Conservation (phyloP, 1,140 invertebrate species). For the Diorhabda elongata region DNA sequence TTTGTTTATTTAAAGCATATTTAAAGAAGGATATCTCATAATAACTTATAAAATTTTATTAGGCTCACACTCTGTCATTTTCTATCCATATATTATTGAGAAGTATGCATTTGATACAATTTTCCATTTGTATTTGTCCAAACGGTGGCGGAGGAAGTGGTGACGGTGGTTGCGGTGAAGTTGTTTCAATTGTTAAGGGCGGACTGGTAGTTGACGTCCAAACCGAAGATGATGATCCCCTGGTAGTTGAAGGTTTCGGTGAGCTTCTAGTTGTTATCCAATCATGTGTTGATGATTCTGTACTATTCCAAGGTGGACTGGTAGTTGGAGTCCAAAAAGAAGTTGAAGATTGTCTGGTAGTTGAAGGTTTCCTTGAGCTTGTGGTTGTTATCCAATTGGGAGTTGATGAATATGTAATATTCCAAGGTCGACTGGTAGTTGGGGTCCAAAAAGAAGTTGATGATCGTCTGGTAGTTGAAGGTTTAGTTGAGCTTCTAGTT, state of each 20-base stretch:
- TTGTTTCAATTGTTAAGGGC: neutral
- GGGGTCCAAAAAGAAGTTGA: neutral
- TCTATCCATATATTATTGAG: too few relatives aligned
- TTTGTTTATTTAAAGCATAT: too few relatives aligned
- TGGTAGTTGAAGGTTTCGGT: neutral
- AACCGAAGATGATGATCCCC: neutral
- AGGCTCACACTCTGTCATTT: too few relatives aligned
- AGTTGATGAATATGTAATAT: neutral
- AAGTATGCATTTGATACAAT: too few relatives aligned
- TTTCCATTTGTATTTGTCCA: too few relatives aligned
- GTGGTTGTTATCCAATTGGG: too few relatives aligned
- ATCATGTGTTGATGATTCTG: neutral
- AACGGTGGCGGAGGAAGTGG: too few relatives aligned
- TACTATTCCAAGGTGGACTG: neutral
- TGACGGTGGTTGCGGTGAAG: neutral
- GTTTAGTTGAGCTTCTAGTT: too few relatives aligned
- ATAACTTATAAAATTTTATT: too few relatives aligned
- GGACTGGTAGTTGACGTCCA: neutral
- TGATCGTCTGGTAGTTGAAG: neutral
- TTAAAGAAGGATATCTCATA: too few relatives aligned
- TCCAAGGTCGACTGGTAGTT: neutral
- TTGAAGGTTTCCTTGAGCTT: too few relatives aligned
- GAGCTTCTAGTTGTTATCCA: neutral
- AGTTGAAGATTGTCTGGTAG: too few relatives aligned
- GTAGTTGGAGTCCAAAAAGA: neutral